Evolutionary conservation across 35 echinoderm and acorn worm genomes (phyloP).

Genomic region (Apostichopus parvimensis): DNA sequence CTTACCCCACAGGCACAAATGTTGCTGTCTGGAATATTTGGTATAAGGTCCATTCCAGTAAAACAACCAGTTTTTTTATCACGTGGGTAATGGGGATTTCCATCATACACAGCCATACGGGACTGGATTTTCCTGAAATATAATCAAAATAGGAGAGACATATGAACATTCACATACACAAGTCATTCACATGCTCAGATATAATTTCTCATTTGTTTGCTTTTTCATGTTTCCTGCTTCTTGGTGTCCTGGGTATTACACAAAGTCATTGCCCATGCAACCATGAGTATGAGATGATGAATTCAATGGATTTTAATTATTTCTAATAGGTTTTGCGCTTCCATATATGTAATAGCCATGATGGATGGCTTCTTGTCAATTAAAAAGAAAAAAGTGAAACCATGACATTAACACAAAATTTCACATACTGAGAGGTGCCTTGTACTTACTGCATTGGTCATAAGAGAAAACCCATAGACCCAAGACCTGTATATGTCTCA

Average conservation of each 20-base stretch:
- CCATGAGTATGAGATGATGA: neutral
- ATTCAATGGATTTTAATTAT: neutral
- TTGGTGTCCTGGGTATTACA: neutral
- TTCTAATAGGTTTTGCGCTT: no score
- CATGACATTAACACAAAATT: no score
- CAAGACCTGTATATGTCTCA: no score
- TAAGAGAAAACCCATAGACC: no score
- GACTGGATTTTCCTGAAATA: neutral
- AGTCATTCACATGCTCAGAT: neutral
- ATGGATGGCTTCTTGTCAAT: no score
- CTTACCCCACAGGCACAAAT: neutral
- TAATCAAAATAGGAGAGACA: neutral
- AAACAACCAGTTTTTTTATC: neutral
- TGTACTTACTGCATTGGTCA: no score
- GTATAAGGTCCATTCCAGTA: neutral
- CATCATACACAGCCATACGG: neutral
- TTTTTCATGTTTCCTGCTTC: no score
- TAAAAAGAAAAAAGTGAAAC: no score
- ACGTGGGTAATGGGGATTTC: neutral
- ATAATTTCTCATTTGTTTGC: neutral
- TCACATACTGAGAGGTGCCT: no score
- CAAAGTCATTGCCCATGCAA: neutral
- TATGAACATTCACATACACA: neutral
- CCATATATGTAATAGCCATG: no score
- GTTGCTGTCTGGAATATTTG: no score